phyloP scores from a whole-genome alignment of 2,113 vertebrate genomes.

The Murina feae region DNA sequence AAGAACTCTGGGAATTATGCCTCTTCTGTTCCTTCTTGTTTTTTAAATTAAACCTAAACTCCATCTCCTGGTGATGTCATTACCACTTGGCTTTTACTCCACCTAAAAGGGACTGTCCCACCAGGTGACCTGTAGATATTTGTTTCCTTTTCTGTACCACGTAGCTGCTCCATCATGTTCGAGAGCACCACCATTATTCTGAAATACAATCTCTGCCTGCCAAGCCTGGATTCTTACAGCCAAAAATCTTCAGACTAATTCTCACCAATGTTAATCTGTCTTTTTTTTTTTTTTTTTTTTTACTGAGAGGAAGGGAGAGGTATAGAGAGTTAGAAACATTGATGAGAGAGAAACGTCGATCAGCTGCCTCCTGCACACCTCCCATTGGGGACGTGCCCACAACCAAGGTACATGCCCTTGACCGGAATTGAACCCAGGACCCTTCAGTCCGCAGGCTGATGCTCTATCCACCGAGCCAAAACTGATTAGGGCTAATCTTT shows the following conservation, averaged over 20 bases:
- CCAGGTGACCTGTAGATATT: background rate
- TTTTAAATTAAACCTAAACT: background rate
- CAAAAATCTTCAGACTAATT: background rate
- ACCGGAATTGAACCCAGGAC: no score
- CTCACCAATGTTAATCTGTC: background rate
- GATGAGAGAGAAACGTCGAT: no score
- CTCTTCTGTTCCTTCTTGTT: background rate
- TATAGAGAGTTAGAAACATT: no score
- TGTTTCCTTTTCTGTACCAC: background rate
- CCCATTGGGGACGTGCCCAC: no score
- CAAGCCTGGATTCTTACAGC: background rate
- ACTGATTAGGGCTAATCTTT: no score
- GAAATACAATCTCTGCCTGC: background rate
- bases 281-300: background rate
- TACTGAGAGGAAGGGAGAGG: no score
- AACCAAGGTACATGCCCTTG: no score
- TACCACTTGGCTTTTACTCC: background rate
- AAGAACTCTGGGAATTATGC: background rate
- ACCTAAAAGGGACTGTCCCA: background rate
- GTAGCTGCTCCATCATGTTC: background rate
- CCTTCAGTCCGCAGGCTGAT: no score
- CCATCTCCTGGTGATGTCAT: background rate
- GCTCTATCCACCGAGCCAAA: no score
- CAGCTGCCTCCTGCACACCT: no score
- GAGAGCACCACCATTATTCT: background rate